Percentiles rank a stretch among this genome's conserved stretches.
Conservation (phyloP, 2,888 invertebrate species). For the Drosophila subquinaria region DNA sequence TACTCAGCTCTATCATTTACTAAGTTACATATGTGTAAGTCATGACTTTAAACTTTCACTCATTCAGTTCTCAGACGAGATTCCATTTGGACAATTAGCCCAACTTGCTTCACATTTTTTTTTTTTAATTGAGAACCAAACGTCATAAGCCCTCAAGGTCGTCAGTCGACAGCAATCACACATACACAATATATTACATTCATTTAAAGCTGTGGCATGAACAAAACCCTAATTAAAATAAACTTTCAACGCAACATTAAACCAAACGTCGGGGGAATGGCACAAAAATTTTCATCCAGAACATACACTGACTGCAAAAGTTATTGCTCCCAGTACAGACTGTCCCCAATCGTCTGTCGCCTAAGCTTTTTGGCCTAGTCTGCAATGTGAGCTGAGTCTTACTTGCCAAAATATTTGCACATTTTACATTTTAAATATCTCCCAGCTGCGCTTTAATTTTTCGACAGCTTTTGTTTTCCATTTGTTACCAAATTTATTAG, state of each 20-base stretch:
- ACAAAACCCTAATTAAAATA: conserved; percentile 61
- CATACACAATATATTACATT: background rate
- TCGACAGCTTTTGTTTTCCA: conserved; percentile 23
- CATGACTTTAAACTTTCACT: conserved; percentile 5
- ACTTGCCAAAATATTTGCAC: conserved; percentile 38
- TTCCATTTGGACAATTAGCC: conserved; percentile 35
- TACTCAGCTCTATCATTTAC: background rate
- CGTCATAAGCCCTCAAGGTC: conserved; percentile 33
- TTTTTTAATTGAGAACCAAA: conserved; percentile 26
- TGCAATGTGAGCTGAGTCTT: conserved; percentile 9
- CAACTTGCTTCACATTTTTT: conserved; percentile 20
- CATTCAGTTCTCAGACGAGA: background rate
- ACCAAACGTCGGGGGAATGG: conserved; percentile 41
- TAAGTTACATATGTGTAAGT: background rate
- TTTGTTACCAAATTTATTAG: conserved; percentile 24
- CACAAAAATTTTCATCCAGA: conserved; percentile 43
- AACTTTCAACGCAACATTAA: conserved; percentile 65
- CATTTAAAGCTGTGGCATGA: conserved; percentile 31
- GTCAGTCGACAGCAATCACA: conserved; percentile 10
- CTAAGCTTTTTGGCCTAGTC: conserved; percentile 32
- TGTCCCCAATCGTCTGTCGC: conserved; percentile 12
- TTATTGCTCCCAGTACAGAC: conserved; percentile 40
- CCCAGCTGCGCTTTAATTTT: conserved; percentile 24
- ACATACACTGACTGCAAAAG: conserved; percentile 49
- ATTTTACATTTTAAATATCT: conserved; percentile 49